Evolutionary conservation across 2,113 vertebrate genomes (phyloP).

Genomic region (Atherinomorus stipes): DNA sequence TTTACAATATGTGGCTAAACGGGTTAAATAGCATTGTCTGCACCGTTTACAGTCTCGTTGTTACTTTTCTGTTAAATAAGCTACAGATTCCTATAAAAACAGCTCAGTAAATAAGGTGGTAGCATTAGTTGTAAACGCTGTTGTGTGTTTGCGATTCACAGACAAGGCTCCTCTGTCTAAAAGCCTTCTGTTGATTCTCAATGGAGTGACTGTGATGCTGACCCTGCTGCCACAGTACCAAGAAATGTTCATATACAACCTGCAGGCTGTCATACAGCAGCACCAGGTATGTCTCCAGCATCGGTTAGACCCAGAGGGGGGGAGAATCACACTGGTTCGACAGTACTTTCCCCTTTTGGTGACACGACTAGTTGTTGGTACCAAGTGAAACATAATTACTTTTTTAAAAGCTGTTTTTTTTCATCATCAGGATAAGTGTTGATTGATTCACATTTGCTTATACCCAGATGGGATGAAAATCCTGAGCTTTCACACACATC

Average conservation of each 20-base stretch:
- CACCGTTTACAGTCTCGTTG: neutral
- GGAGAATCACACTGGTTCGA: neutral
- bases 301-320: neutral
- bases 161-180: conserved; percentile 85
- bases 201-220: conserved; percentile 80
- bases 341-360: too few species aligned
- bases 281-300: conserved; percentile 71
- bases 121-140: neutral
- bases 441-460: neutral
- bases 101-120: too few species aligned
- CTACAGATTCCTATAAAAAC: neutral
- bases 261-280: conserved; percentile 69
- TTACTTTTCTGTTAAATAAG: neutral
- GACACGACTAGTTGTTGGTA: too few species aligned
- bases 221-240: conserved; percentile 82
- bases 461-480: neutral
- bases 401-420: neutral
- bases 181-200: conserved; percentile 80
- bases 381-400: too few species aligned
- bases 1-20: neutral
- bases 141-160: conserved; percentile 42
- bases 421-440: neutral
- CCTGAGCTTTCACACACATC: neutral
- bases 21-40: neutral
- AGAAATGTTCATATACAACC: conserved; percentile 79